phyloP scores from a whole-genome alignment of 2,888 invertebrate genomes.

The Apantesis nais region DNA sequence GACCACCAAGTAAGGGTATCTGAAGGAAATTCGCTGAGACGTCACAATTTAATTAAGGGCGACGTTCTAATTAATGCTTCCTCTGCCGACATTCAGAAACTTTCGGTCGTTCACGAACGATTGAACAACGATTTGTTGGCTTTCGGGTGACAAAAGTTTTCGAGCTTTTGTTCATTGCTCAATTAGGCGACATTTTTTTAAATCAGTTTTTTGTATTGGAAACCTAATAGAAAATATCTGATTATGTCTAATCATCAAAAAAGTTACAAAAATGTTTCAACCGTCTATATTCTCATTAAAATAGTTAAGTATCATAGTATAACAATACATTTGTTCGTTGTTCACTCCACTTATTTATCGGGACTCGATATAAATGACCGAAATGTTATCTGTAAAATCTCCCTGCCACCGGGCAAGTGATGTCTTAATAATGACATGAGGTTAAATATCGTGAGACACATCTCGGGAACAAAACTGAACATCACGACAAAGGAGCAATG shows the following conservation, averaged over 20 bases:
- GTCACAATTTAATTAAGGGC: constrained; percentile 82
- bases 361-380: constrained; percentile 71
- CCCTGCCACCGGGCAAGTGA: constrained; percentile 83
- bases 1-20: constrained; percentile 69
- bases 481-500: constrained; percentile 76
- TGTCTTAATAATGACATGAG: constrained; percentile 84
- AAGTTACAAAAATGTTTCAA: constrained; percentile 5
- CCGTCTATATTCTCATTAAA: constrained; percentile 43
- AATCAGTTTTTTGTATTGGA: not conserved
- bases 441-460: constrained; percentile 80
- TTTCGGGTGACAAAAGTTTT: constrained; percentile 49
- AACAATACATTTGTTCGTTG: constrained; percentile 48
- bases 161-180: constrained; percentile 25
- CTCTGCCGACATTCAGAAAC: constrained; percentile 51
- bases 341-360: constrained; percentile 62
- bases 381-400: constrained; percentile 76
- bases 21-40: constrained; percentile 77
- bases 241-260: not conserved
- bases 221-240: not conserved
- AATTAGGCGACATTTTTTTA: constrained; percentile 25
- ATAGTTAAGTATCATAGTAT: constrained; percentile 45
- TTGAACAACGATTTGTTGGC: constrained; percentile 60
- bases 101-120: constrained; percentile 57
- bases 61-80: constrained; percentile 69
- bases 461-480: constrained; percentile 72